Evolutionary conservation across 2,113 vertebrate genomes (phyloP).

Genomic region (Rhynchopsitta pachyrhyncha): DNA sequence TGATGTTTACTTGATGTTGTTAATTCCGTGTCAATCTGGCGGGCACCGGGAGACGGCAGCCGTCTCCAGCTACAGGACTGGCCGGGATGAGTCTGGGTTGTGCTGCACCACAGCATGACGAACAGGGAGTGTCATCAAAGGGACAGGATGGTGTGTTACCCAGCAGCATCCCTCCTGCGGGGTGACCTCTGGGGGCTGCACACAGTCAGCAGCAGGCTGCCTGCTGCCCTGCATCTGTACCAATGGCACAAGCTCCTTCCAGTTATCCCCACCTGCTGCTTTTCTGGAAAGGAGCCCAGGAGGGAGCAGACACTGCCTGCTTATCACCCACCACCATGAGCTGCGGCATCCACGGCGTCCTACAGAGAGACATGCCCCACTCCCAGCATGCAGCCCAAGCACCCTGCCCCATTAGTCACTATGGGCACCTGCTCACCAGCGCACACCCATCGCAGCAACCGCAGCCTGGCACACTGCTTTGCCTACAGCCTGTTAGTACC

Average conservation of each 20-base stretch:
- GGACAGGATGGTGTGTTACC: background rate
- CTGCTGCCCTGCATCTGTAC: background rate
- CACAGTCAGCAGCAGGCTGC: background rate
- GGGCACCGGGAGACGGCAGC: accelerated
- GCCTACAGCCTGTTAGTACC: slow-evolving; percentile 52
- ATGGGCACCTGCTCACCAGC: background rate
- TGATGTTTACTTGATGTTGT: background rate
- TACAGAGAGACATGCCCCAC: background rate
- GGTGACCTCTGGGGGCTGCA: background rate
- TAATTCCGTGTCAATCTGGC: accelerated
- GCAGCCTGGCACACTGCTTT: background rate
- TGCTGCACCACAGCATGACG: accelerated
- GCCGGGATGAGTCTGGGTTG: accelerated
- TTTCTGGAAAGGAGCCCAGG: background rate
- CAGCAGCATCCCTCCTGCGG: accelerated
- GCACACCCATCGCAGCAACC: background rate
- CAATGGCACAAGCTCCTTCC: background rate
- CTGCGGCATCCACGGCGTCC: background rate
- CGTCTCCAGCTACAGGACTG: accelerated
- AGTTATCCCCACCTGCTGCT: accelerated
- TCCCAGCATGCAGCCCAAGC: slow-evolving; percentile 46
- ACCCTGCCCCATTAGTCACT: slow-evolving; percentile 32
- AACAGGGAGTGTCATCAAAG: background rate
- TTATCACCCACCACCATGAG: accelerated
- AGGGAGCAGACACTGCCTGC: background rate